These are phyloP conservation scores for Eilema griseolum DNA, from an alignment of 2,888 invertebrate species.

Conservation along the genomic window DNA sequence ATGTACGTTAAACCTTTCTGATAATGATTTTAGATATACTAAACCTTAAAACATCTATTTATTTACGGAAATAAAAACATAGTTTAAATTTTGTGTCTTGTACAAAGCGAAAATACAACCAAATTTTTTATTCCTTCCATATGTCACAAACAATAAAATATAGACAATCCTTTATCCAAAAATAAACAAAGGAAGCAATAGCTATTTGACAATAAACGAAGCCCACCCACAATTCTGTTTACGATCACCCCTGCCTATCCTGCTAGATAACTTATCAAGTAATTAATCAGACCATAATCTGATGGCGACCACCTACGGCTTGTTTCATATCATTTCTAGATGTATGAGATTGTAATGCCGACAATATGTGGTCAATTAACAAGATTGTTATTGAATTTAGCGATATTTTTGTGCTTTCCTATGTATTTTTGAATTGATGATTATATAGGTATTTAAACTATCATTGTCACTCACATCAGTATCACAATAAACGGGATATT, in stretches of 20 bases:
- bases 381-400: background rate
- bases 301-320: slow-evolving; percentile 44
- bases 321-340: slow-evolving; percentile 20
- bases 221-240: slow-evolving; percentile 46
- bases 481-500: no score
- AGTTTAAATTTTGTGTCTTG: background rate
- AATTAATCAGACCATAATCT: slow-evolving; percentile 50
- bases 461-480: no score
- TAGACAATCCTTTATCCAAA: slow-evolving; percentile 15
- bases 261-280: slow-evolving; percentile 42
- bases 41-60: no score
- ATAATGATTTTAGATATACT: no score
- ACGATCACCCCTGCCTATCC: slow-evolving; percentile 33
- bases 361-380: slow-evolving; percentile 8
- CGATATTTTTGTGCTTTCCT: background rate
- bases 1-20: no score
- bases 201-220: slow-evolving; percentile 35
- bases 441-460: no score
- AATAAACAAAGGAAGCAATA: slow-evolving; percentile 30
- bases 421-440: background rate
- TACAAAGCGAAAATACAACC: background rate
- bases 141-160: slow-evolving; percentile 14
- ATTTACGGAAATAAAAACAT: background rate
- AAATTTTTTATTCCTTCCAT: background rate
- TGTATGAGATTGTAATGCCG: slow-evolving; percentile 15